Percentiles rank a stretch among this genome's conserved stretches.
These are phyloP conservation scores for Jaculus jaculus DNA, from an alignment of 2,113 vertebrate species.

Conservation along the genomic window DNA sequence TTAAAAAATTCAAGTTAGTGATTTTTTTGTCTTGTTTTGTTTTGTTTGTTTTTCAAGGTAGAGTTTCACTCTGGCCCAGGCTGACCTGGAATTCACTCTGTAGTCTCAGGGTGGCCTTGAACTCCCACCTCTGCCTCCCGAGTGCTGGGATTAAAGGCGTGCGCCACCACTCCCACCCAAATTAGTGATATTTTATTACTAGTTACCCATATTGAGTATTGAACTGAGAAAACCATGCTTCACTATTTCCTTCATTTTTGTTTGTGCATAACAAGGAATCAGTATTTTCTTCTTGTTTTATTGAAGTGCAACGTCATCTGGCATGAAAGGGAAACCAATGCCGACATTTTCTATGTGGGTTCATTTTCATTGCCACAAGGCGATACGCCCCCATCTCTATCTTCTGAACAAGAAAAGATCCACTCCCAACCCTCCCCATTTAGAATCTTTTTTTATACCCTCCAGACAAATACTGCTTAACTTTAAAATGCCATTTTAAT, in stretches of 20 bases:
- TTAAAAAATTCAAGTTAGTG: background rate
- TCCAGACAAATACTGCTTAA: background rate
- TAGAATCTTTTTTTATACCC: background rate
- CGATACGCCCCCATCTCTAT: background rate
- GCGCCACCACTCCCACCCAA: too few relatives aligned
- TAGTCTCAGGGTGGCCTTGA: too few relatives aligned
- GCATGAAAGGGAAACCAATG: background rate
- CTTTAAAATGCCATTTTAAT: background rate
- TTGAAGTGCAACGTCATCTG: background rate
- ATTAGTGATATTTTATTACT: background rate
- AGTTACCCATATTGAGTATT: background rate
- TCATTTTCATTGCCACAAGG: background rate
- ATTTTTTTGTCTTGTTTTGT: too few relatives aligned
- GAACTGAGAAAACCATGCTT: background rate
- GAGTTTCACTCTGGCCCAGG: too few relatives aligned
- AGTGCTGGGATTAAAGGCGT: too few relatives aligned
- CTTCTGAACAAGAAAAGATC: background rate
- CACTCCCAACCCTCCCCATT: background rate
- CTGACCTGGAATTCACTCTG: too few relatives aligned
- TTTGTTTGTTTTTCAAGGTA: too few relatives aligned
- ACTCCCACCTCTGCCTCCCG: too few relatives aligned
- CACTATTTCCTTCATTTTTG: background rate
- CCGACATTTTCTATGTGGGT: background rate
- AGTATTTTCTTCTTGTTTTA: background rate
- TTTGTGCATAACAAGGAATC: background rate